phyloP scores from a whole-genome alignment of 2,888 invertebrate species.

The Mellilla xanthometata region DNA sequence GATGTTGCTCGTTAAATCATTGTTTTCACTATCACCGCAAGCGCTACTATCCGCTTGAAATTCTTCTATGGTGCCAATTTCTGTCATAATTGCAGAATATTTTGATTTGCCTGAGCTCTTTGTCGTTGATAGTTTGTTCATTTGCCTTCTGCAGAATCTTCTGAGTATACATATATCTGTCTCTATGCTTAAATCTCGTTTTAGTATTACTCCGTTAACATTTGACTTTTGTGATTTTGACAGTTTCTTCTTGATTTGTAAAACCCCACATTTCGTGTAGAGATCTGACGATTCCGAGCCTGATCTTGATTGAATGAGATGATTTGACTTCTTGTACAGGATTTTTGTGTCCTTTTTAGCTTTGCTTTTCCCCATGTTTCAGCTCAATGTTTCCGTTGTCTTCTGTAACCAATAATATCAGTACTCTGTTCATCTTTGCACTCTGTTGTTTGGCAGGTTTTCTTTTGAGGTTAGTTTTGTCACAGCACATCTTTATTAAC shows the following conservation, averaged over 20 bases:
- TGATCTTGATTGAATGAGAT: slow-evolving; percentile 50
- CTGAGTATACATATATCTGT: slow-evolving; percentile 63
- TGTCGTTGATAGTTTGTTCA: slow-evolving; percentile 39
- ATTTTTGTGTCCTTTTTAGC: slow-evolving; percentile 43
- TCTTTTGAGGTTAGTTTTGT: too few species aligned
- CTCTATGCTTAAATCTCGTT: slow-evolving; percentile 64
- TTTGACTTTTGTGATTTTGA: slow-evolving; percentile 39
- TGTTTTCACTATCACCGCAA: slow-evolving; percentile 50
- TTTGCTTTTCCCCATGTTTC: slow-evolving; percentile 49
- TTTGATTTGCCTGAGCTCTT: slow-evolving; percentile 44
- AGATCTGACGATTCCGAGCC: slow-evolving; percentile 49
- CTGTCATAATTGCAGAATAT: slow-evolving; percentile 45
- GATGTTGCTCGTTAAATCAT: slow-evolving; percentile 26
- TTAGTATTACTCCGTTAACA: slow-evolving; percentile 43
- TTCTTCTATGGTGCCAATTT: slow-evolving; percentile 45
- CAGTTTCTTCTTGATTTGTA: slow-evolving; percentile 45
- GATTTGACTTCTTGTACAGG: slow-evolving; percentile 58
- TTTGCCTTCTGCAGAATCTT: slow-evolving; percentile 51
- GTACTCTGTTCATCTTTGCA: slow-evolving; percentile 54
- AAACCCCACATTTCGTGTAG: slow-evolving; percentile 41
- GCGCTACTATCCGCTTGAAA: slow-evolving; percentile 45
- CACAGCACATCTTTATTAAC: too few species aligned
- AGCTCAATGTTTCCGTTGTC: slow-evolving; percentile 25
- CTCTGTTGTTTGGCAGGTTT: too few species aligned
- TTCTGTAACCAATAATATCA: slow-evolving; percentile 71